Base-by-base conservation (phyloP, 2,797 vertebrate species). In the Semaprochilodus insignis region DNA sequence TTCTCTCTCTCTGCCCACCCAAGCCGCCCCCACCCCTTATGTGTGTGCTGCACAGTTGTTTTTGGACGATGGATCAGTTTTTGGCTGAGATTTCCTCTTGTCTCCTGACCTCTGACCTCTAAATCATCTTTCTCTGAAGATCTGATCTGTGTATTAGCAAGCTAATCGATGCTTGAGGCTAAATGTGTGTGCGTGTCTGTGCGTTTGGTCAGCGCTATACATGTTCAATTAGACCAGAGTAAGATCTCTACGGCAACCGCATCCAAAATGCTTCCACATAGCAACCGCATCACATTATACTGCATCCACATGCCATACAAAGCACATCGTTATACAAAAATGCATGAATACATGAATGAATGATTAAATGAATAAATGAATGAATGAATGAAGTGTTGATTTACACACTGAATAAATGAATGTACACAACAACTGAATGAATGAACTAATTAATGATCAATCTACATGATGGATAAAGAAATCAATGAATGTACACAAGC, bases 41-140 rank as follows among this genome's bases (percentile, higher is more conserved):
- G 17, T 76, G 21, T 36, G 10, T 21, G 34, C 81, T 62, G 40
- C 75, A 69, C 75, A 74, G 51, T 73, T 27, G 23, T 51, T 71
- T 71, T 66, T 73, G 21, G 52, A 31, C 25, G 67, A 76, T 36
- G 54, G 52, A n/a, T 66, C 62, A 60, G 36, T 71, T 62, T 73
- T 44, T 59, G 36, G 60, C 16, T 17, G 44, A 63, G 66, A 65
- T 57, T 48, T 72, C 74, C 67, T 71, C 66, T 77, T 77, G 66
- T 78, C 55, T 62, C 62, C 62, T 73, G 84, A 83, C 88, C 90
- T 40, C 65, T 10, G 21, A 54, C 81, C 85, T 85, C 40, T 23
- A 0, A 71, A 74, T 63, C 52, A 23, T 40, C 34, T 84, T 75
- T 63, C 83, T 89, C 79, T 83, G 69, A 82, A 87, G 81, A 55